Conservation (phyloP, 2,797 vertebrate species). For the Gymnothorax javanicus region DNA sequence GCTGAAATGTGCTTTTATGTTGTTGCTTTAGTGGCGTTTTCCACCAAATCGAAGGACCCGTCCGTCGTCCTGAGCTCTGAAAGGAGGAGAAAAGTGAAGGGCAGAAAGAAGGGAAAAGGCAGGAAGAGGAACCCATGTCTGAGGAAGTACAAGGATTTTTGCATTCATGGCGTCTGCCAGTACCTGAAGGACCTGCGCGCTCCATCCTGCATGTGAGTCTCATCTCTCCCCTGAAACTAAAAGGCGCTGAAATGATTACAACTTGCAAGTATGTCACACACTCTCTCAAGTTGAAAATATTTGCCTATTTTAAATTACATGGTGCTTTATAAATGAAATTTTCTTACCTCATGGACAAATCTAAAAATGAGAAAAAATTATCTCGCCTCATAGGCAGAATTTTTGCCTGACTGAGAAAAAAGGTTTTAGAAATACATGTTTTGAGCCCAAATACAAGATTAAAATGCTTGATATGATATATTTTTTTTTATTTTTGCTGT, state of each 20-base stretch:
- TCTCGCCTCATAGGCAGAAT: too few relatives aligned
- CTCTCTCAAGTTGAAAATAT: not conserved
- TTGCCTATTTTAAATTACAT: not conserved
- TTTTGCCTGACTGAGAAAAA: too few relatives aligned
- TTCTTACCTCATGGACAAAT: too few relatives aligned
- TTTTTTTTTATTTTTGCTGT: too few relatives aligned
- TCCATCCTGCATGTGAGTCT: slow-evolving; percentile 79
- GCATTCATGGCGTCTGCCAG: slow-evolving; percentile 78
- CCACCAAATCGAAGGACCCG: slow-evolving; percentile 72
- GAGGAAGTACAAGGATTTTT: slow-evolving; percentile 78
- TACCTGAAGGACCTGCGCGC: slow-evolving; percentile 68
- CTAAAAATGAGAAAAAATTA: too few relatives aligned
- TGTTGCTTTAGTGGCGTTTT: slow-evolving; percentile 69
- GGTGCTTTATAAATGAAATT: too few relatives aligned
- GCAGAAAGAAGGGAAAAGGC: slow-evolving; percentile 73
- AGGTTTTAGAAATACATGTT: too few relatives aligned
- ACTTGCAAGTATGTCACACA: not conserved
- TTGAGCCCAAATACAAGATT: too few relatives aligned
- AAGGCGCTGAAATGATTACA: not conserved
- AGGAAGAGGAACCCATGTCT: slow-evolving; percentile 80
- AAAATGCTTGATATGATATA: too few relatives aligned
- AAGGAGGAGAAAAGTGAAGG: slow-evolving; percentile 62
- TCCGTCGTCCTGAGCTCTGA: slow-evolving; percentile 44
- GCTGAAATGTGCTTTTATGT: not conserved
- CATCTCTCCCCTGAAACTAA: not conserved